phyloP scores from a whole-genome alignment of 2,113 vertebrate genomes.

The Corydoras sp. region DNA sequence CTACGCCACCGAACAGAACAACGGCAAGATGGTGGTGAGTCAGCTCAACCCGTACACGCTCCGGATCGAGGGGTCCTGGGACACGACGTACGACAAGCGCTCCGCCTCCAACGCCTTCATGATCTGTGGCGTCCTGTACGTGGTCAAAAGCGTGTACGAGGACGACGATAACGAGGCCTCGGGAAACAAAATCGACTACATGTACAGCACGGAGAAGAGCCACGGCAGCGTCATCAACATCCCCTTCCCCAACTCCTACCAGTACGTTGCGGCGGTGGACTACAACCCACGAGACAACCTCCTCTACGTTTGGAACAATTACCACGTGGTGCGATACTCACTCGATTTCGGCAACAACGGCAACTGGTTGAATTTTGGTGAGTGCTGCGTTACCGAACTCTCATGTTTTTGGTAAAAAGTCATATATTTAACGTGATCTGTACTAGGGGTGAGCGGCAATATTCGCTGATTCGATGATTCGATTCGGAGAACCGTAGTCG shows the following conservation, averaged over 20 bases:
- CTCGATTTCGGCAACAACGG: conserved; percentile 92
- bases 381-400: conserved; percentile 11
- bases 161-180: conserved; percentile 97
- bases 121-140: conserved; percentile 87
- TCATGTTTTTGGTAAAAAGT: too few relatives aligned
- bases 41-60: conserved; percentile 88
- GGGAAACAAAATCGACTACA: conserved; percentile 98
- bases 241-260: conserved; percentile 95
- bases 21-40: conserved; percentile 88
- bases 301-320: conserved; percentile 99
- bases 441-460: too few relatives aligned
- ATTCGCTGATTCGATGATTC: too few relatives aligned
- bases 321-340: conserved; percentile 94
- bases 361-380: conserved; percentile 71
- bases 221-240: conserved; percentile 86
- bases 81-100: conserved; percentile 73
- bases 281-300: conserved; percentile 98
- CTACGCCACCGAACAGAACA: conserved; percentile 85
- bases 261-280: conserved; percentile 98
- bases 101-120: conserved; percentile 88
- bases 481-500: too few relatives aligned
- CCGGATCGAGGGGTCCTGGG: conserved; percentile 81
- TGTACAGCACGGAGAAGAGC: conserved; percentile 92
- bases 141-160: conserved; percentile 95
- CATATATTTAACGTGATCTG: too few relatives aligned